These are phyloP conservation scores for Oceanites oceanicus DNA, from an alignment of 2,113 vertebrate species.

Conservation along the genomic window DNA sequence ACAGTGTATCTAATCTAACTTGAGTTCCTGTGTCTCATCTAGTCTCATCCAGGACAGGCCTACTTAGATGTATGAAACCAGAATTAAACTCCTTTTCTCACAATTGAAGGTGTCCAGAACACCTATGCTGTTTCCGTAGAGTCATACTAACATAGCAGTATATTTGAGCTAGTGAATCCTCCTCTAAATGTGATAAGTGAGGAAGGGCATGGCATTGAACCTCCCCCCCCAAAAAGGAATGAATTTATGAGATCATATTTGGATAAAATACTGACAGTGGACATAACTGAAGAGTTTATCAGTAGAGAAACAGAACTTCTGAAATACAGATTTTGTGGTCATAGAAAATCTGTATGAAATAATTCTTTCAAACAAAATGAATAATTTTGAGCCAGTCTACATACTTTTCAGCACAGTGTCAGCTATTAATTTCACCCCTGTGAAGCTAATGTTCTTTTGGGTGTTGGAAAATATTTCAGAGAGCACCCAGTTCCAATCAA, in stretches of 20 bases:
- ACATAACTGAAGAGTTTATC: neutral
- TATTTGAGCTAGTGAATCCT: neutral
- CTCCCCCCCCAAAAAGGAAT: too few relatives aligned
- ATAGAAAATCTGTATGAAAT: neutral
- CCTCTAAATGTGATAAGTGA: neutral
- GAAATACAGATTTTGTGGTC: neutral
- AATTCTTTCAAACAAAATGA: neutral
- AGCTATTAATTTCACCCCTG: neutral
- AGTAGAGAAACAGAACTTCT: neutral
- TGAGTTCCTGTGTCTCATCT: neutral
- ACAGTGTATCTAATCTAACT: rapidly evolving
- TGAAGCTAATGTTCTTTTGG: neutral
- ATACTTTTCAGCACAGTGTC: too few relatives aligned
- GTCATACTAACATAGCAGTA: neutral
- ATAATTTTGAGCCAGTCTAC: neutral
- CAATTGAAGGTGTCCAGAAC: neutral
- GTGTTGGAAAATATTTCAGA: neutral
- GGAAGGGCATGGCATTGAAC: neutral
- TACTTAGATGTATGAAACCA: neutral
- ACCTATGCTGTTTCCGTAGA: rapidly evolving
- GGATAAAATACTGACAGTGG: neutral
- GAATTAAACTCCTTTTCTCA: neutral
- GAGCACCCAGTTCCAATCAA: neutral
- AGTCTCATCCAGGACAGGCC: neutral
- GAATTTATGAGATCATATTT: neutral